Base-by-base conservation (phyloP, 2,113 vertebrate species). In the Pteruthius melanotis region DNA sequence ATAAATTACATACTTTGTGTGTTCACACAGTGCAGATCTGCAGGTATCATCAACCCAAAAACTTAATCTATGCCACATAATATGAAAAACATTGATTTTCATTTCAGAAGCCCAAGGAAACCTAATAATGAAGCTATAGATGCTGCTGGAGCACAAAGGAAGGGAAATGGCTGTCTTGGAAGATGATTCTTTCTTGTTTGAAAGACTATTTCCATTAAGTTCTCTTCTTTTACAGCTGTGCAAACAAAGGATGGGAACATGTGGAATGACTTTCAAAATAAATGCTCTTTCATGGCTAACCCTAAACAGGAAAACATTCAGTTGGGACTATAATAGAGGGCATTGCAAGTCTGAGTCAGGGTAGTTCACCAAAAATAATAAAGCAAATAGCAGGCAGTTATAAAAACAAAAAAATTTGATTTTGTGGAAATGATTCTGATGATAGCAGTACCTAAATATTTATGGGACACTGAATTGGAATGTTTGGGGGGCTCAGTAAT, bases 211-310 rank as follows among this genome's bases (percentile, higher is more conserved):
- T 80, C 64, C 53, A 63, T 44, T 60, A 60, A 85, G 68, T 69
- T 81, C 81, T 88, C 85, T 90, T 83, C 76, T 82, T 72, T 94
- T 85, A 87, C 94, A 97, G 94, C 96, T 96, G 92, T 94, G 92
- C 91, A 96, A 96, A 97, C 84, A 97, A 94, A 90, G 79, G 49
- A 61, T 79, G 28, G 69, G 85, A 91, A 56, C 78, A 83, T 83
- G 90, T 82, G 86, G 86, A 95, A 86, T 72, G 71, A 87, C 75
- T 90, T 93, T 82, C 28, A 91, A 95, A 97, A 87, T 27, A 92
- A 96, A 96, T 83, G 83, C 37, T 77, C 57, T 63, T 94, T 94
- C 63, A 57, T 54, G 65, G 70, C 53, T 85, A 92, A 57, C 39
- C 45, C 53, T 74, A 83, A 95, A 87, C 26, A 90, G 60, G 63